Conservation (phyloP, 2,797 vertebrate species). For the Smutsia temminckii region DNA sequence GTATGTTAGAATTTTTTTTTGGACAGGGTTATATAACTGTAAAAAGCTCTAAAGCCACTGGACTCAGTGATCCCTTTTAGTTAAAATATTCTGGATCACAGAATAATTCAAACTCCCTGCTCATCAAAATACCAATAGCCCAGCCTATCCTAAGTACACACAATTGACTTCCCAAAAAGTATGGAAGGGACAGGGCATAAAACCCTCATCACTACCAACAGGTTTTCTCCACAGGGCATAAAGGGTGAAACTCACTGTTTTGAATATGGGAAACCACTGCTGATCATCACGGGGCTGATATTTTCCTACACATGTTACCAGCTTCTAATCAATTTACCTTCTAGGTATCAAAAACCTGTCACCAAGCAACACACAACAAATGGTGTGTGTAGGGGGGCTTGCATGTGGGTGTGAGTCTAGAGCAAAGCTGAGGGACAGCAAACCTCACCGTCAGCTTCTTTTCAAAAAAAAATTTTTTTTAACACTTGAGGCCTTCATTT, state of each 20-base stretch:
- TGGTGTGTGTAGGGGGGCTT: fast-evolving
- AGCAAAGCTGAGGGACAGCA: neutral
- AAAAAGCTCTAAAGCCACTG: neutral
- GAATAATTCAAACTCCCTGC: neutral
- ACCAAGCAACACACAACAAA: neutral
- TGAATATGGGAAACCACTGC: neutral
- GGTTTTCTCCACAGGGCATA: neutral
- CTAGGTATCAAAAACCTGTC: neutral
- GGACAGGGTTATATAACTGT: neutral
- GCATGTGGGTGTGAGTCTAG: too few relatives aligned
- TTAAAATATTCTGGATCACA: neutral
- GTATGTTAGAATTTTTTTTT: neutral
- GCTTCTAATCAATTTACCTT: neutral
- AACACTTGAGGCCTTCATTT: neutral
- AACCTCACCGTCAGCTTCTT: neutral
- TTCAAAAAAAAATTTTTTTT: too few relatives aligned
- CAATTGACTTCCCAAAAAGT: neutral
- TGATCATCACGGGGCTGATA: neutral
- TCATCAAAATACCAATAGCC: neutral
- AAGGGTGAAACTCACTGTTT: neutral
- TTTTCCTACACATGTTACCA: neutral
- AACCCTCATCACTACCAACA: neutral
- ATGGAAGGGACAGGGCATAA: neutral
- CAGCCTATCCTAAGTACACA: neutral
- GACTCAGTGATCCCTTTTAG: neutral